phyloP scores from a whole-genome alignment of 1,140 invertebrate species.

The Psix sp. region DNA sequence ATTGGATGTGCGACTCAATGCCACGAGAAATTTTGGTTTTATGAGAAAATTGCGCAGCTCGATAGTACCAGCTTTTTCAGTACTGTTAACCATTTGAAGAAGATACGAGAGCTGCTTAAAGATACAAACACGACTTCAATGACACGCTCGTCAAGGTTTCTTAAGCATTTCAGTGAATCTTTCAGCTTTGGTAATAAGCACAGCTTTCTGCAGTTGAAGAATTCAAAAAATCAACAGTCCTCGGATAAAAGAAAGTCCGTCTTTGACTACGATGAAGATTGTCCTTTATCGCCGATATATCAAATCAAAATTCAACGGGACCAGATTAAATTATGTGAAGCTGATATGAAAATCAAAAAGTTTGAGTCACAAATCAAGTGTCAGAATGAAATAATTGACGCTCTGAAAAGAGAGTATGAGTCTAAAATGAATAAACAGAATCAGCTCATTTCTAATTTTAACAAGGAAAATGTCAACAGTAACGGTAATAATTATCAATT shows the following conservation, averaged over 20 bases:
- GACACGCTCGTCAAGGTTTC: background rate
- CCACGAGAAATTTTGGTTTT: conserved; percentile 16
- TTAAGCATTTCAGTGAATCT: background rate
- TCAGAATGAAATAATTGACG: conserved; percentile 2
- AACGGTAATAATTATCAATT: background rate
- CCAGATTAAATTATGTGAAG: background rate
- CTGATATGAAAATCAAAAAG: conserved; percentile 1
- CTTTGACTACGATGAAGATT: conserved; percentile 5
- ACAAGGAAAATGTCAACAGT: background rate
- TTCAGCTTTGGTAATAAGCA: conserved; percentile 9
- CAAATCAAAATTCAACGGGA: conserved; percentile 12
- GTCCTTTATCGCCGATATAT: conserved; percentile 15
- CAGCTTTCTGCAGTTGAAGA: background rate
- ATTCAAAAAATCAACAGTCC: background rate
- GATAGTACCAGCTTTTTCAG: conserved; percentile 9
- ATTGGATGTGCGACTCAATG: conserved; percentile 20
- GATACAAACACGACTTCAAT: conserved; percentile 5
- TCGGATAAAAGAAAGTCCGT: background rate
- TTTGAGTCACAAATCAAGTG: conserved; percentile 4
- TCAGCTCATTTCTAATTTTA: background rate
- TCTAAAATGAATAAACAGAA: background rate
- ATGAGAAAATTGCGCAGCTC: conserved; percentile 13
- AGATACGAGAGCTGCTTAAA: background rate
- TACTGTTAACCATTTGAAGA: conserved; percentile 1
- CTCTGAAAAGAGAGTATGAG: background rate